Base-by-base conservation (phyloP, 1,140 invertebrate species). In the Colletes latitarsis region DNA sequence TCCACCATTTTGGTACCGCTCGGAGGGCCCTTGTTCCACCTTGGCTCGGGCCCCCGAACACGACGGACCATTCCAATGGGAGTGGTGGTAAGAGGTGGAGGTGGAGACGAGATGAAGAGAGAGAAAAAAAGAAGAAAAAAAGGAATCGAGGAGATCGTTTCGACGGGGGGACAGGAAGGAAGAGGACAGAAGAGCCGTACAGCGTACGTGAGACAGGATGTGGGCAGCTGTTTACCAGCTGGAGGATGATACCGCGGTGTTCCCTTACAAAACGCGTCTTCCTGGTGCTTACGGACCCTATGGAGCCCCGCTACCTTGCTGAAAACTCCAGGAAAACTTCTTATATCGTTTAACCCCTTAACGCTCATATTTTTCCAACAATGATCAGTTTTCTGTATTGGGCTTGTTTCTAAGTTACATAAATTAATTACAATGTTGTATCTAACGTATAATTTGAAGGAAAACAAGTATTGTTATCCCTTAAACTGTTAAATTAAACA, bases 221-320 rank as follows among this genome's bases (percentile, higher is more conserved):
- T 90, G 89, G 88, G 89, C 89, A 91, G 88, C 89, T 90, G 89
- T 88, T 89, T 87, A 90, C 88, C 88, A 89, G 88, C 87, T 89
- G 87, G 88, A 88, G 82, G 84, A 88, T 84, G 87, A 89, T 89
- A 86, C 83, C 74, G 46, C 57, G 75, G 52, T 74, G 75, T 82
- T 64, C 46, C 57, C 68, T 80, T 69, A 78, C 68, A 52, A 73
- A 82, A 84, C 69, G 63, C 52, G 71, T 83, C 66, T 49, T 77
- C 55, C 49, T 68, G 70, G 53, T 66, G 43, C 49, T 53, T 75
- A 63, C 52, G 55, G n/a, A 39, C 21, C 60, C 46, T 19, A 10
- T 49, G 19, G 39, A 30, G 30, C 30, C 30, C 0, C 30, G 30
- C 58, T 75, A 55, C 67, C 63, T 43, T 5, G 55, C 4, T n/a